Percentiles rank a stretch among this genome's conserved stretches.
These are phyloP conservation scores for Elanus axillaris DNA, from an alignment of 2,113 vertebrate genomes.

Conservation along the genomic window DNA sequence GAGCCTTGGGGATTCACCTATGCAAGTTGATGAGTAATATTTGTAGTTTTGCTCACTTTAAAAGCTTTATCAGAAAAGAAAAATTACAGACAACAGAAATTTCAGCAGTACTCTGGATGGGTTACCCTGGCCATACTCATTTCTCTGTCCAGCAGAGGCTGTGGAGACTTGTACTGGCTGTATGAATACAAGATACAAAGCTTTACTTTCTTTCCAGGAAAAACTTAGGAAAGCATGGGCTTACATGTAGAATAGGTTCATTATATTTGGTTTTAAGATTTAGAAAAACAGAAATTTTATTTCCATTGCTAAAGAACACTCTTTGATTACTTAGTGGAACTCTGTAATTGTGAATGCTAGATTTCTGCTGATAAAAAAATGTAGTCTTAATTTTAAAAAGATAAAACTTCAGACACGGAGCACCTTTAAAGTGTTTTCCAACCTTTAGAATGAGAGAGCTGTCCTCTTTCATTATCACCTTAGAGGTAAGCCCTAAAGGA, in stretches of 20 bases:
- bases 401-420: neutral
- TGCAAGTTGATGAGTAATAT: neutral
- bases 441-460: neutral
- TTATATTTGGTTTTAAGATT: neutral
- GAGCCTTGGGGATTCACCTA: neutral
- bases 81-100: neutral
- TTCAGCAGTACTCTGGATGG: neutral
- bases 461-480: neutral
- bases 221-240: neutral
- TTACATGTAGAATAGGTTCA: neutral
- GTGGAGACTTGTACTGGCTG: neutral
- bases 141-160: neutral
- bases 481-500: neutral
- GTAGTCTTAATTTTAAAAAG: neutral
- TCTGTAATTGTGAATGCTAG: neutral
- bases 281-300: neutral
- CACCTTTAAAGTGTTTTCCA: neutral
- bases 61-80: neutral
- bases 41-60: accelerated
- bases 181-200: neutral
- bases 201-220: neutral
- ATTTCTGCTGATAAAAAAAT: neutral
- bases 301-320: neutral
- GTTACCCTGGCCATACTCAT: neutral
- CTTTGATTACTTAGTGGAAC: neutral